A percentile compares a stretch with the other conserved stretches of the same genome.
These are phyloP conservation scores for Ochropacha duplaris DNA, from an alignment of 2,888 invertebrate genomes.

Conservation along the genomic window DNA sequence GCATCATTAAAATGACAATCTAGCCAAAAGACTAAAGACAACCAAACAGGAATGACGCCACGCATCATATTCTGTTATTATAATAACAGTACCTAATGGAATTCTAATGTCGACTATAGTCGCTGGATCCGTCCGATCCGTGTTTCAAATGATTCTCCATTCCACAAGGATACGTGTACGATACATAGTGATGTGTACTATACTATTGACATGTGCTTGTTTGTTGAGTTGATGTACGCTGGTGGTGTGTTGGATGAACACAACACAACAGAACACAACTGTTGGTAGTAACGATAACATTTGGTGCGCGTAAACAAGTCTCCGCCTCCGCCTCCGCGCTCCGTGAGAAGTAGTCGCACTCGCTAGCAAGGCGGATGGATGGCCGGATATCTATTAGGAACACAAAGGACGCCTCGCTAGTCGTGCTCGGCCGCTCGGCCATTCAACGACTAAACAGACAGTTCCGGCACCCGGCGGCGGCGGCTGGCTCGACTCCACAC, in stretches of 20 bases:
- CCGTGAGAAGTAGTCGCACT: background rate
- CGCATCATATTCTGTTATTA: too few relatives aligned
- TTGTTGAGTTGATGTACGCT: background rate
- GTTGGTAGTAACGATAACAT: background rate
- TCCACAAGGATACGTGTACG: too few relatives aligned
- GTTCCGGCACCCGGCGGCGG: background rate
- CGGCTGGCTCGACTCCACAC: background rate
- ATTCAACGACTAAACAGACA: background rate
- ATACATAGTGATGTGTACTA: too few relatives aligned
- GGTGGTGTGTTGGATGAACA: background rate
- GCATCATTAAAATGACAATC: too few relatives aligned
- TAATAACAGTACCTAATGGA: too few relatives aligned
- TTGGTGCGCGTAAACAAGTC: background rate
- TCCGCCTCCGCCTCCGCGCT: too few relatives aligned
- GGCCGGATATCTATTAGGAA: background rate
- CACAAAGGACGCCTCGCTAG: background rate
- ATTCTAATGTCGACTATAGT: too few relatives aligned
- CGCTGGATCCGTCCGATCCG: too few relatives aligned
- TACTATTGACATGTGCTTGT: too few relatives aligned
- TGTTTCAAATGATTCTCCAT: too few relatives aligned
- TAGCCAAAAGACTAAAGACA: too few relatives aligned
- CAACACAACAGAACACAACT: background rate
- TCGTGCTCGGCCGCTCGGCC: background rate
- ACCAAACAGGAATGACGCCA: too few relatives aligned
- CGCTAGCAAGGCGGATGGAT: background rate